Base-by-base conservation (phyloP, 1,140 invertebrate species). In the Hyphantria cunea region DNA sequence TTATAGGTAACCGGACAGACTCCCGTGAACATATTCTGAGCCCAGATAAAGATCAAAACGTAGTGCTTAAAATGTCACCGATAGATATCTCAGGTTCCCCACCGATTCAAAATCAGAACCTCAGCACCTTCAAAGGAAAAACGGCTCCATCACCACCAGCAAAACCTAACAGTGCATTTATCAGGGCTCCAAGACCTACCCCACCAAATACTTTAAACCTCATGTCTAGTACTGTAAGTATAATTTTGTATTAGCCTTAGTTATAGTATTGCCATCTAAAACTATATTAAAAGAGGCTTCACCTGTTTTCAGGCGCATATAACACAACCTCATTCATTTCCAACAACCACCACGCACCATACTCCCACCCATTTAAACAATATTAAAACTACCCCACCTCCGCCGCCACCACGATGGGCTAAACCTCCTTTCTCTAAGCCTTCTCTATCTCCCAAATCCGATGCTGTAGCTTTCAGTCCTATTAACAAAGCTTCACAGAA, bases 161-260 rank as follows among this genome's bases (percentile, higher is more conserved):
- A 33, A 89, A 89, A 61, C 87, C 89, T 12, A 84, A 62, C 44
- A 77, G 80, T 50, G 70, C 79, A 17, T 91, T 90, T 64, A 72
- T 93, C 42, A 89, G 94, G 77, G 94, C 94, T 39, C 94, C 94
- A n/a, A 91, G 95, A 74, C 95, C 95, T 0, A 95, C 95, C 59
- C 95, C 95, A 66, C 96, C 96, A 5, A 96, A 96, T 77, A 96
- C 96, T 12, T 86, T 96, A 64, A 96, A 96, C 89, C 92, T 96
- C 55, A 93, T 90, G 79, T 89, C 91, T 48, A 93, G 89, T 83
- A 89, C 91, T 61, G 91, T 91, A 84, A 89, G 91, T 87, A 58
- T n/a, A n/a, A 34, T 49, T 65, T 64, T 25, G 5, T 6, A 14
- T 39, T 48, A 17, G 37, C 68, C 50, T 41, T 72, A 72, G 70